phyloP scores from a whole-genome alignment of 2,113 vertebrate species.

The Coracopsis vasa region DNA sequence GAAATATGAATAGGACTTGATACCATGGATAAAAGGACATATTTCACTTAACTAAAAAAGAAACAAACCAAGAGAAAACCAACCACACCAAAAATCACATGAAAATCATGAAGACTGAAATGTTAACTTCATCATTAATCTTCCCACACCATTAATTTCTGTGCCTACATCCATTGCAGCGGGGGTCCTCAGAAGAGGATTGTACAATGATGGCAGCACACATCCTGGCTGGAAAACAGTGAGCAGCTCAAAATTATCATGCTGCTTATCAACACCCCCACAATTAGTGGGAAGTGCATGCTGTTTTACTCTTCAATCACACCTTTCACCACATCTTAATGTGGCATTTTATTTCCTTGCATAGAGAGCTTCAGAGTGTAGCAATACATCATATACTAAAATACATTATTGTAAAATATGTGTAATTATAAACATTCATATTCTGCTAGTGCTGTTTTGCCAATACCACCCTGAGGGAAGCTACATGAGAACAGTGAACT shows the following conservation, averaged over 20 bases:
- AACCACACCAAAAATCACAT: not conserved
- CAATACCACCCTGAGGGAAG: fast-evolving
- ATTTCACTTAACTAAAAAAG: not conserved
- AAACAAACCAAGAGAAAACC: no score
- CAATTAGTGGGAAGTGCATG: not conserved
- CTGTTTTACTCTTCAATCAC: not conserved
- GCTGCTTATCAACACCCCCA: not conserved
- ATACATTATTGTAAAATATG: not conserved
- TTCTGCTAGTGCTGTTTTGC: not conserved
- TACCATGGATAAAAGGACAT: not conserved
- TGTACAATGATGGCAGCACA: not conserved
- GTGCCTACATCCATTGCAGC: not conserved
- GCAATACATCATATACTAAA: not conserved
- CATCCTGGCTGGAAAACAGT: not conserved
- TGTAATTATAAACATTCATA: fast-evolving
- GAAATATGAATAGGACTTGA: not conserved
- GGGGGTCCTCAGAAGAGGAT: fast-evolving
- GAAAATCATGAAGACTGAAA: not conserved
- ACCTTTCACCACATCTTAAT: not conserved
- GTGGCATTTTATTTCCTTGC: not conserved
- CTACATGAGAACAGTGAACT: not conserved
- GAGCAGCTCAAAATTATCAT: not conserved
- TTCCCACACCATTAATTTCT: not conserved
- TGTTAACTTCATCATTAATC: not conserved
- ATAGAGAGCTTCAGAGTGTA: fast-evolving